phyloP scores from a whole-genome alignment of 2,113 vertebrate genomes.

The Brienomyrus longianalis region DNA sequence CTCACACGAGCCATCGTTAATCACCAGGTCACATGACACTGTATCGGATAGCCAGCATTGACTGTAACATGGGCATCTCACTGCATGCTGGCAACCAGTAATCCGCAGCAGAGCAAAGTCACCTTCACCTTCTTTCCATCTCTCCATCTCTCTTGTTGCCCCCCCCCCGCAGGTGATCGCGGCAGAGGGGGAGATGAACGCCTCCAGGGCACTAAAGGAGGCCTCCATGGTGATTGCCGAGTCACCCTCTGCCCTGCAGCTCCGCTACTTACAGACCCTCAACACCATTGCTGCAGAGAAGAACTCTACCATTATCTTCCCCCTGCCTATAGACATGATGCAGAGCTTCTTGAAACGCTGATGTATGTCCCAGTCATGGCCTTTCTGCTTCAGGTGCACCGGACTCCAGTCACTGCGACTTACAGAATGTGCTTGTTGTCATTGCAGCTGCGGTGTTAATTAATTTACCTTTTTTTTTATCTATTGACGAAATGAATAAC shows the following conservation, averaged over 20 bases:
- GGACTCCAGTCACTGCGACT: not conserved
- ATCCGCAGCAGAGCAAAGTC: not conserved
- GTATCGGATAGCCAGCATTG: not conserved
- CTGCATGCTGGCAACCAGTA: not conserved
- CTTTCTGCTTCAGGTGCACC: not conserved
- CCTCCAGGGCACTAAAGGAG: slow-evolving; percentile 37
- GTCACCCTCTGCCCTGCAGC: slow-evolving; percentile 37
- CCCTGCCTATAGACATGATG: slow-evolving; percentile 34
- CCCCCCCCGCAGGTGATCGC: slow-evolving; percentile 31
- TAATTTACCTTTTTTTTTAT: not conserved
- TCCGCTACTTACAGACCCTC: slow-evolving; percentile 41
- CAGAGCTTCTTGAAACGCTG: slow-evolving; percentile 14
- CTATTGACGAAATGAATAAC: not conserved
- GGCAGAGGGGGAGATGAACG: slow-evolving; percentile 42
- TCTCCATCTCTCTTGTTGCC: no score
- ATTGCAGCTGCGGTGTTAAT: not conserved
- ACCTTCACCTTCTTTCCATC: not conserved
- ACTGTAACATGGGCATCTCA: not conserved
- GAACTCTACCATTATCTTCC: slow-evolving; percentile 41
- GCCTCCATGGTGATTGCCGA: slow-evolving; percentile 33
- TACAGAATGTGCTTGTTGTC: not conserved
- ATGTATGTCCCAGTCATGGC: not conserved
- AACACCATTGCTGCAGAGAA: slow-evolving; percentile 32
- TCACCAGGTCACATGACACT: not conserved
- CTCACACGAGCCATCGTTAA: not conserved